Conservation (phyloP, 1,140 invertebrate genomes). For the Antheraea pernyi region DNA sequence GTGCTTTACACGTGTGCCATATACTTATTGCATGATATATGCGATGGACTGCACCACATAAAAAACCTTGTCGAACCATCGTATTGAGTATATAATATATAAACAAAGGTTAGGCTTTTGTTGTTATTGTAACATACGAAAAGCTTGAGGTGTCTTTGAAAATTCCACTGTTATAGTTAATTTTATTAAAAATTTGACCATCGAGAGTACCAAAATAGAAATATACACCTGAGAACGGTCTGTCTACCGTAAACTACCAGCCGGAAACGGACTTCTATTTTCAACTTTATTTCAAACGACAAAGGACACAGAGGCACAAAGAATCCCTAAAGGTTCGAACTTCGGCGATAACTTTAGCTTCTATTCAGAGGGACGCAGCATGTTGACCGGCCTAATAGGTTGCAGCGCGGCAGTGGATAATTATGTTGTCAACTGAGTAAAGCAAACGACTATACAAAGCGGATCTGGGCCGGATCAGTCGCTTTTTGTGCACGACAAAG, state of each 20-base stretch:
- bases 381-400: conserved; percentile 50
- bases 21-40: too few species aligned
- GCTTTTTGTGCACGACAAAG: conserved; percentile 71
- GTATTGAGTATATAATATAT: too few species aligned
- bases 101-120: too few species aligned
- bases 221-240: background rate
- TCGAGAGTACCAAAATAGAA: background rate
- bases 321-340: conserved; percentile 26
- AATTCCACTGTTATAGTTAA: background rate
- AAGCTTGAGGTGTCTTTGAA: too few species aligned
- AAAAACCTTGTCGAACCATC: too few species aligned
- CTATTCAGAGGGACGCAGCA: conserved; percentile 41
- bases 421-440: conserved; percentile 70
- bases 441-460: conserved; percentile 64
- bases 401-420: conserved; percentile 57
- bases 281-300: background rate
- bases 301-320: conserved; percentile 5
- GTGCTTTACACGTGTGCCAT: too few species aligned
- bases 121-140: too few species aligned
- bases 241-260: background rate
- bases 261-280: background rate
- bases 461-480: conserved; percentile 60
- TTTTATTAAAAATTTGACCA: background rate
- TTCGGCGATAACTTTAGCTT: conserved; percentile 19
- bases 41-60: too few species aligned